These are phyloP conservation scores for Trinectes maculatus DNA, from an alignment of 2,113 vertebrate genomes.

Conservation along the genomic window DNA sequence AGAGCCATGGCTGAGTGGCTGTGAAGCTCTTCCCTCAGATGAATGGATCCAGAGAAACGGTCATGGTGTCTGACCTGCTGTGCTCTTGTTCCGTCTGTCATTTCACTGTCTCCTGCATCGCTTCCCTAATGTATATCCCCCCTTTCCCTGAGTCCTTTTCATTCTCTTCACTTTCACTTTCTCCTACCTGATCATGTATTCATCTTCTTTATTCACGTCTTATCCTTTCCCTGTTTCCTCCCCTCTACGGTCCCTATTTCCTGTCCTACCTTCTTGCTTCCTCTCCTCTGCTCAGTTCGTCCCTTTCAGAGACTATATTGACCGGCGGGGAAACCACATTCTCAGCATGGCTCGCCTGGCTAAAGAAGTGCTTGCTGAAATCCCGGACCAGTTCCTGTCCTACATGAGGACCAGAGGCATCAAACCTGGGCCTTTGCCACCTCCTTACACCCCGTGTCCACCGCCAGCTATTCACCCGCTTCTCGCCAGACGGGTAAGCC, in stretches of 20 bases:
- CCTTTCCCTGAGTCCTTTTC: constrained; percentile 1
- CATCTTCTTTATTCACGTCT: not conserved
- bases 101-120: not conserved
- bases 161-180: not conserved
- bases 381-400: constrained; percentile 97
- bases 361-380: constrained; percentile 95
- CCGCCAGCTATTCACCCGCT: constrained; percentile 81
- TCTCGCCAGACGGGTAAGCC: constrained; percentile 85
- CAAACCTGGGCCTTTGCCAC: constrained; percentile 91
- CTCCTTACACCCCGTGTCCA: constrained; percentile 84
- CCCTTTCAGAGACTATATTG: constrained; percentile 96
- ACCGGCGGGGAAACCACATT: constrained; percentile 93
- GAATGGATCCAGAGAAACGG: constrained; percentile 34
- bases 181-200: not conserved
- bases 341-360: constrained; percentile 96
- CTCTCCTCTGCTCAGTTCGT: constrained; percentile 86
- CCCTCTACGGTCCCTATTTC: not conserved
- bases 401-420: constrained; percentile 96
- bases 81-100: constrained; percentile 22
- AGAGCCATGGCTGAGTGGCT: not conserved
- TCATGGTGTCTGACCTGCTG: constrained; percentile 23
- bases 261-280: not conserved
- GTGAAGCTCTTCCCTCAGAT: constrained; percentile 26
- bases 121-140: not conserved
- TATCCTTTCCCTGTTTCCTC: not conserved